A percentile compares a stretch with the other conserved stretches of the same genome.
Conservation (phyloP, 2,113 vertebrate species). For the Lonchura striata region DNA sequence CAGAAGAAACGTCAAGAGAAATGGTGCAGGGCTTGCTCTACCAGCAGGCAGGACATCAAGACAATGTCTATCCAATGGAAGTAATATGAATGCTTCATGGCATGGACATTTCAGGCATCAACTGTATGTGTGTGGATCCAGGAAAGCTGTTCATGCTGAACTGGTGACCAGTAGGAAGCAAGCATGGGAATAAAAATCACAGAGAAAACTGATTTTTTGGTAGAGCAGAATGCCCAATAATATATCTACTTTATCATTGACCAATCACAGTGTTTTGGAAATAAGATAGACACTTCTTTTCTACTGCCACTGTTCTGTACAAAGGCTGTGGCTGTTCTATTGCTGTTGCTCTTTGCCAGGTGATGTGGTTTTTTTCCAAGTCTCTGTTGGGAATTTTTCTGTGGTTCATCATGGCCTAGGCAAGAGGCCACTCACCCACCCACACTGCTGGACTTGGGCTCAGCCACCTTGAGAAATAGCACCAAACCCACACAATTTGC, state of each 20-base stretch:
- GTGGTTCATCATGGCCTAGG: neutral
- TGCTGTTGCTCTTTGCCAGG: neutral
- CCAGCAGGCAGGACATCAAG: neutral
- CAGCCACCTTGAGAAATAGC: neutral
- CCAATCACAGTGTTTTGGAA: neutral
- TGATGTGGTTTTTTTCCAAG: neutral
- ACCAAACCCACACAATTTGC: neutral
- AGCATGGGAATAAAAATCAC: neutral
- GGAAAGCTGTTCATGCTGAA: neutral
- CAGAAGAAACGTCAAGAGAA: neutral
- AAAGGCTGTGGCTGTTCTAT: neutral
- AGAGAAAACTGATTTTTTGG: neutral
- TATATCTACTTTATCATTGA: accelerated
- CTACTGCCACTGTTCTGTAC: neutral
- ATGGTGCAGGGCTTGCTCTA: conserved; percentile 39
- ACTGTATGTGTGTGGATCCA: neutral
- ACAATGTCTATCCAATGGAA: neutral
- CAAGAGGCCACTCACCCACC: neutral
- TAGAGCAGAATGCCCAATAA: neutral
- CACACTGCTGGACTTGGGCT: neutral
- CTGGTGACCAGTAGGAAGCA: neutral
- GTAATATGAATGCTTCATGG: neutral
- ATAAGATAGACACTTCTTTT: neutral
- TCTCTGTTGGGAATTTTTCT: neutral
- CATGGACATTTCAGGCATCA: neutral